phyloP scores from a whole-genome alignment of 2,797 vertebrate genomes.

The Diglossa cyanea region DNA sequence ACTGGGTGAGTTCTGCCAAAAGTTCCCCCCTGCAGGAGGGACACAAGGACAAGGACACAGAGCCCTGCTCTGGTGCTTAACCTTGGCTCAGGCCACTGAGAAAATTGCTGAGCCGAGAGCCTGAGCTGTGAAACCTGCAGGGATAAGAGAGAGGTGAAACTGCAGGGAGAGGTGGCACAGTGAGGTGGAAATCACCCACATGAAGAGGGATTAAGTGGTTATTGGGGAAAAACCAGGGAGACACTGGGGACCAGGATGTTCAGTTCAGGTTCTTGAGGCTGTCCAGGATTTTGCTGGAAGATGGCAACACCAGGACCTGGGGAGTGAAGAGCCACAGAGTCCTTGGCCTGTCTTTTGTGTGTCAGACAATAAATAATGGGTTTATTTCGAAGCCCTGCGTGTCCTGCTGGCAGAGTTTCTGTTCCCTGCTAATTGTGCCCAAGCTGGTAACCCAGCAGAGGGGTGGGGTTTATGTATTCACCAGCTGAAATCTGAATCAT shows the following conservation, averaged over 20 bases:
- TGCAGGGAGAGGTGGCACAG: background rate
- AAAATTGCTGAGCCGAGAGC: conserved; percentile 6
- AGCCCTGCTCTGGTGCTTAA: background rate
- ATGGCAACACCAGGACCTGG: background rate
- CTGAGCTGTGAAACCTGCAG: background rate
- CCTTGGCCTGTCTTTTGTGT: background rate
- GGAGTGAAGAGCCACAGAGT: background rate
- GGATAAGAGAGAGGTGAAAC: background rate
- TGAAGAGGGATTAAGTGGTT: background rate
- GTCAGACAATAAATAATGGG: background rate
- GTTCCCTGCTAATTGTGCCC: background rate
- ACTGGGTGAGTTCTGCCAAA: background rate
- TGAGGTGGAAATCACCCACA: accelerated
- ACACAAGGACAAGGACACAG: background rate
- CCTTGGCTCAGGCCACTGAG: background rate
- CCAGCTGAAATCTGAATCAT: background rate
- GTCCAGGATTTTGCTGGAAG: background rate
- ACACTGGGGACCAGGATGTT: background rate
- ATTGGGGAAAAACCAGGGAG: accelerated
- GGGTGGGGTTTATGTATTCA: background rate
- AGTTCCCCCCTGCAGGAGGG: background rate
- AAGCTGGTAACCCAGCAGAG: background rate
- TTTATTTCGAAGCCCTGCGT: accelerated
- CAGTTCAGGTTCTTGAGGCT: background rate
- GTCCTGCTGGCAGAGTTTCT: background rate